Evolutionary conservation across 30 jellyfish, hydroid and myxozoan genomes (phyloP), one percentile per base, ranked within the genome.

Genomic region (Chironex yamaguchii): DNA sequence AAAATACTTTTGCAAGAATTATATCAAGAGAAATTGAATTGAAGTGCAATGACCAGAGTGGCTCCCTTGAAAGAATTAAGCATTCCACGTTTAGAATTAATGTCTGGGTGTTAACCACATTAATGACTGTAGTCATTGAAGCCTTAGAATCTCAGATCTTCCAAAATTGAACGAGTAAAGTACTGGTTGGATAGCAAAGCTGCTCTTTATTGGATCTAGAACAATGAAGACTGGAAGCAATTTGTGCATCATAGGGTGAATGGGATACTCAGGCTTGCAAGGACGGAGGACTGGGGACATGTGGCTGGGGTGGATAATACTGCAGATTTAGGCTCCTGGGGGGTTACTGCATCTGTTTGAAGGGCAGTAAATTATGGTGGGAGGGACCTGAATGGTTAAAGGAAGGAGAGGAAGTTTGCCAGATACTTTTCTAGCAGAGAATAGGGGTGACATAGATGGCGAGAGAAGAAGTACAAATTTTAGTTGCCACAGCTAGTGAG

Each of bases 261-360:
- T 36, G 85, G 67, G 62, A 81, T 66, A 66, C 29, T 81, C 74
- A n/a, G 58, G 34, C 20, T 34, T 13, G 25, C 88, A 20, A 71
- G 33, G 51, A 71, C 69, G 67, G 82, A 75, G 29, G 73, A 84
- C 52, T 81, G 92, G 92, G 92, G 85, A n/a, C 92, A 81, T 49
- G 84, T 66, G 17, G 62, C 62, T 23, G 92, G 92, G 28, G 21
- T 36, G 26, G 84, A 67, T 31, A 81, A 81, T 84, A 84, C 92
- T 29, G 92, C 84, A 12, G 92, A 81, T 62, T 36, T 81, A 50
- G 92, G 85, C 23, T 81, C 92, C 14, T 36, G 92, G 67, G 92
- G 92, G 31, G n/a, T n/a, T n/a, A n/a, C n/a, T n/a, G n/a, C n/a
- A n/a, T 6, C 35, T 29, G 35, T n/a, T 71, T 71, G 21, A 71